phyloP scores from a whole-genome alignment of 2,797 vertebrate genomes.

The Diceros bicornis region DNA sequence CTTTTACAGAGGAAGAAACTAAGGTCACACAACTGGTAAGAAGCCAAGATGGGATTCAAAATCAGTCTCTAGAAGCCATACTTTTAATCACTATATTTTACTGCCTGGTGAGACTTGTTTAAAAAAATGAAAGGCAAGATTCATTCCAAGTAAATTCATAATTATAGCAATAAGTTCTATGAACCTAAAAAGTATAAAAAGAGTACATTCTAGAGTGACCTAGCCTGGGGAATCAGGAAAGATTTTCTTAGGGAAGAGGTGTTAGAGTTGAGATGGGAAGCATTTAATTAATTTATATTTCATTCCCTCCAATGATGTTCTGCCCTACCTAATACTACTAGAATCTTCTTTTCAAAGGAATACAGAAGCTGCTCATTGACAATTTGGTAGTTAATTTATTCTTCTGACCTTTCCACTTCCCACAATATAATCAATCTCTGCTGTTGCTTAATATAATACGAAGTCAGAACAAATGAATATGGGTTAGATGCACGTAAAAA shows the following conservation, averaged over 20 bases:
- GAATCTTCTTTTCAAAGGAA: constrained; percentile 51
- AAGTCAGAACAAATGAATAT: constrained; percentile 64
- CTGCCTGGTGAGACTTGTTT: neutral
- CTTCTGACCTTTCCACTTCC: constrained; percentile 39
- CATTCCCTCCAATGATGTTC: neutral
- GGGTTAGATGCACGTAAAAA: neutral
- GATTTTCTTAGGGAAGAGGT: neutral
- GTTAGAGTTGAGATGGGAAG: neutral
- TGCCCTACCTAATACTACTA: constrained; percentile 5
- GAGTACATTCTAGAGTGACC: neutral
- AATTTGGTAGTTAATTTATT: constrained; percentile 37
- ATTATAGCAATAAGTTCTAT: neutral
- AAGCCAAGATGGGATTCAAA: neutral
- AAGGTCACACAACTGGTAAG: neutral
- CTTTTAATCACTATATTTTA: constrained; percentile 39
- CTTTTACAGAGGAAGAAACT: neutral
- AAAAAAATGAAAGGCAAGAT: constrained; percentile 19
- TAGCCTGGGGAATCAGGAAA: constrained; percentile 6
- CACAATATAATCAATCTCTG: constrained; percentile 32
- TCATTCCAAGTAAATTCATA: neutral
- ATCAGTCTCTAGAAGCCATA: neutral
- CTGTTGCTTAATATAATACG: neutral
- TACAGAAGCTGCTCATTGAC: neutral
- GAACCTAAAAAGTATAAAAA: neutral
- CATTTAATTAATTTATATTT: constrained; percentile 51